Conservation (phyloP, 2,888 invertebrate species). For the Iselma pallidipennis region DNA sequence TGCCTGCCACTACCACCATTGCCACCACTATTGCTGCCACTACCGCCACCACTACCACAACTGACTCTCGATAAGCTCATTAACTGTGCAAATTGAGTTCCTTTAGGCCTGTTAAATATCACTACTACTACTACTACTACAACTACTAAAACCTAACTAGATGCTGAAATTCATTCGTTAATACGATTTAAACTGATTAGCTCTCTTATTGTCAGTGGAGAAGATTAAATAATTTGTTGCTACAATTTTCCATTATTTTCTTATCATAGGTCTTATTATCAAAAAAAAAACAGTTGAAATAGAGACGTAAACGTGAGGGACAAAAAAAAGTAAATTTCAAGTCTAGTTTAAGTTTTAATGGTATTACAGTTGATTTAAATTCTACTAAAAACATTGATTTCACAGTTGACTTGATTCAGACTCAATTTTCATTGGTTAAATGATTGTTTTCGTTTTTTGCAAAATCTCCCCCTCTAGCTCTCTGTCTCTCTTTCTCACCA, state of each 20-base stretch:
- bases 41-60: neutral
- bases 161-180: neutral
- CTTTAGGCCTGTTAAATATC: slow-evolving; percentile 5
- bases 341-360: neutral
- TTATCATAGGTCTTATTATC: no score
- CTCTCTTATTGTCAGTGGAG: neutral
- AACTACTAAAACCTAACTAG: neutral
- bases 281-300: no score
- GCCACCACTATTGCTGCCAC: neutral
- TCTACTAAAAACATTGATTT: neutral
- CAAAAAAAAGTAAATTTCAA: neutral
- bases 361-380: neutral
- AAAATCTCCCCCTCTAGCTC: no score
- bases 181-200: neutral
- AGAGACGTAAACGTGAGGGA: neutral
- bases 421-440: neutral
- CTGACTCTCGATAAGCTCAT: neutral
- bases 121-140: neutral
- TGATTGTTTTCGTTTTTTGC: neutral
- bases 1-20: no score
- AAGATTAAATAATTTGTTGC: neutral
- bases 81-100: slow-evolving; percentile 8
- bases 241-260: no score
- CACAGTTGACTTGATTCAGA: neutral
- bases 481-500: no score